Percentiles rank a stretch among this genome's conserved stretches.
Evolutionary conservation across 1,140 invertebrate species (phyloP).

Genomic region (Diorhabda elongata): DNA sequence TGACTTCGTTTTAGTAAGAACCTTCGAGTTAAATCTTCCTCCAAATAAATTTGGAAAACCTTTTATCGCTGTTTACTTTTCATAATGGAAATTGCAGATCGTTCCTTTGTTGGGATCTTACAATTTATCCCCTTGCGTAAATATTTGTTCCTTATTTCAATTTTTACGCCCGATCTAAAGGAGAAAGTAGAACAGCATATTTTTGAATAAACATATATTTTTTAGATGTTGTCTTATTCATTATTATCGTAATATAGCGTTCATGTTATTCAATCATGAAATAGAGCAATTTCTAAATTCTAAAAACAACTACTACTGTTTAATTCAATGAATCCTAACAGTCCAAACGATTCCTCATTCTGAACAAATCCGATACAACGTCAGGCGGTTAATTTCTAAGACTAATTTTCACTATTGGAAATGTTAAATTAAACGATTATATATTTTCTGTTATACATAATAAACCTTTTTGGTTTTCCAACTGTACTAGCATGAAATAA

Average conservation of each 20-base stretch:
- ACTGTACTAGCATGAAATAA: too few species aligned
- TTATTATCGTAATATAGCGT: too few species aligned
- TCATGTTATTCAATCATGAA: too few species aligned
- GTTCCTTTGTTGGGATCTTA: conserved; percentile 2
- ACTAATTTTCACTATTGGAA: too few species aligned
- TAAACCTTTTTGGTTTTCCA: too few species aligned
- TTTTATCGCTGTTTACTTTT: conserved; percentile 2
- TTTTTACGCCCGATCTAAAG: not conserved
- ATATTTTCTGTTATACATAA: too few species aligned
- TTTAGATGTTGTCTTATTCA: not conserved
- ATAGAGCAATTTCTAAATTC: not conserved
- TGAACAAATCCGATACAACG: too few species aligned
- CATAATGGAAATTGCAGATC: not conserved
- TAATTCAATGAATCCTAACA: not conserved
- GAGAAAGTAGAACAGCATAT: too few species aligned
- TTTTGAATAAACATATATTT: too few species aligned
- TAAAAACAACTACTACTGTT: not conserved
- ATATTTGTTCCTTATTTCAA: not conserved
- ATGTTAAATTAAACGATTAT: too few species aligned
- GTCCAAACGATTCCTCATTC: too few species aligned
- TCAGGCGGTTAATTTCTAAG: too few species aligned
- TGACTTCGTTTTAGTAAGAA: not conserved
- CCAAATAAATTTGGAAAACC: not conserved
- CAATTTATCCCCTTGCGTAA: not conserved
- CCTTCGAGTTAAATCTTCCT: not conserved